These are phyloP conservation scores for Piaya cayana DNA, from an alignment of 2,113 vertebrate genomes.

Conservation along the genomic window DNA sequence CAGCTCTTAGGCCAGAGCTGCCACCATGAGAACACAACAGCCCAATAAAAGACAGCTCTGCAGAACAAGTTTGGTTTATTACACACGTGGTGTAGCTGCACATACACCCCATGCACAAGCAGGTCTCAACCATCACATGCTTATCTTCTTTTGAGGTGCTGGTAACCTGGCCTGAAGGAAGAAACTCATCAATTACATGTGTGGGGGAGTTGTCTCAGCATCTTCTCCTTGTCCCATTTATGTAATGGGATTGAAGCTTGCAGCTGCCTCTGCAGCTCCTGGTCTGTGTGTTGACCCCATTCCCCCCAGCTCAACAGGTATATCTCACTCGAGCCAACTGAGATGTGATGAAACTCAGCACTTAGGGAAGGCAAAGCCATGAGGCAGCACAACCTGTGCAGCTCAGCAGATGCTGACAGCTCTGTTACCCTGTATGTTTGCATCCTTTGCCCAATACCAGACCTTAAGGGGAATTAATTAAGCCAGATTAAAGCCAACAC, in stretches of 20 bases:
- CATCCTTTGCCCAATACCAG: neutral
- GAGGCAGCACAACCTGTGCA: neutral
- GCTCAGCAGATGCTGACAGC: neutral
- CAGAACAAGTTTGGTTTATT: neutral
- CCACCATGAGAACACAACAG: neutral
- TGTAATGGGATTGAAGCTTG: neutral
- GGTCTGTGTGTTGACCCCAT: neutral
- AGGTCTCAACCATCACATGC: no score
- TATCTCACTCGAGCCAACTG: neutral
- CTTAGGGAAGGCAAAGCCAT: neutral
- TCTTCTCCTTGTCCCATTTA: neutral
- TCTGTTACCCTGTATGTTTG: neutral
- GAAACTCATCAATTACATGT: neutral
- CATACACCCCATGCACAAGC: neutral
- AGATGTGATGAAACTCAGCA: accelerated
- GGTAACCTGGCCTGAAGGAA: neutral
- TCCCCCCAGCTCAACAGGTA: neutral
- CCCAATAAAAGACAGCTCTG: neutral
- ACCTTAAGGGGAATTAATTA: neutral
- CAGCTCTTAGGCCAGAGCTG: neutral
- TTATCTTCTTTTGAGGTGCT: neutral
- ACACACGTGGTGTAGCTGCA: neutral
- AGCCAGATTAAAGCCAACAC: neutral
- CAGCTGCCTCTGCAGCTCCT: neutral
- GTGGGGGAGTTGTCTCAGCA: neutral